These are phyloP conservation scores for Drosophila fungiperda DNA, from an alignment of 2,888 invertebrate species.

Conservation along the genomic window DNA sequence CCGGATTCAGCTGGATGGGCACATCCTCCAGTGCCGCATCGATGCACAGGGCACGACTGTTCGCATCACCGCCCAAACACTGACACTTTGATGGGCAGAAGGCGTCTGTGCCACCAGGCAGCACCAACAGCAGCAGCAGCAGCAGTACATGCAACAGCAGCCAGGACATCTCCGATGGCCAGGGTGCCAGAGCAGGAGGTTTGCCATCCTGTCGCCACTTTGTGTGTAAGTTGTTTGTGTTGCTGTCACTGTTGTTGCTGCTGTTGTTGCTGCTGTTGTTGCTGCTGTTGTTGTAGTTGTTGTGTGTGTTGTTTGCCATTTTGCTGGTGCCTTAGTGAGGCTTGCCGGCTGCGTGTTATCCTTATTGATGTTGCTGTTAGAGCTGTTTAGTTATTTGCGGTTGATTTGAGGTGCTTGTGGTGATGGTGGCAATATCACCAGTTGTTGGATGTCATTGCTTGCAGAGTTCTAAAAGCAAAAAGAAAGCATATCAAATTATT, in stretches of 20 bases:
- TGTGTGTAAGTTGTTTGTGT: conserved; percentile 46
- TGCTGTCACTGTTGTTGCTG: conserved; percentile 12
- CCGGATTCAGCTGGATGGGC: conserved; percentile 95
- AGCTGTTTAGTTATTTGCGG: conserved; percentile 24
- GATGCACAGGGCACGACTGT: conserved; percentile 91
- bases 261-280: conserved; percentile 5
- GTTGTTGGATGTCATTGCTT: conserved; percentile 45
- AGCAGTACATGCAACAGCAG: conserved; percentile 43
- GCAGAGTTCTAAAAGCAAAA: conserved; percentile 18
- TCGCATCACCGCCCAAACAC: conserved; percentile 90
- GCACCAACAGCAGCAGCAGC: conserved; percentile 74
- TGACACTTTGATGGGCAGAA: conserved; percentile 93
- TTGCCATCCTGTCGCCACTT: conserved; percentile 49
- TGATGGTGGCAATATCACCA: conserved; percentile 39
- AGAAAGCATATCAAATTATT: background rate
- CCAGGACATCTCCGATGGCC: conserved; percentile 10
- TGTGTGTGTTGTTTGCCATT: conserved; percentile 41
- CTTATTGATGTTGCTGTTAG: conserved; percentile 17
- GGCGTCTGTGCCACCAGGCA: conserved; percentile 51
- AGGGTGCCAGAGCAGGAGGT: conserved; percentile 16
- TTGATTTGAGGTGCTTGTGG: conserved; percentile 26
- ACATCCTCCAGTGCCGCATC: conserved; percentile 93
- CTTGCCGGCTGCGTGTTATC: conserved; percentile 5
- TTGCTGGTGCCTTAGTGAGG: conserved; percentile 29
- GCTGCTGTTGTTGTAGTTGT: background rate